phyloP scores from a whole-genome alignment of 37 sponge, comb jelly and placozoan genomes.

The Oopsacas minuta region DNA sequence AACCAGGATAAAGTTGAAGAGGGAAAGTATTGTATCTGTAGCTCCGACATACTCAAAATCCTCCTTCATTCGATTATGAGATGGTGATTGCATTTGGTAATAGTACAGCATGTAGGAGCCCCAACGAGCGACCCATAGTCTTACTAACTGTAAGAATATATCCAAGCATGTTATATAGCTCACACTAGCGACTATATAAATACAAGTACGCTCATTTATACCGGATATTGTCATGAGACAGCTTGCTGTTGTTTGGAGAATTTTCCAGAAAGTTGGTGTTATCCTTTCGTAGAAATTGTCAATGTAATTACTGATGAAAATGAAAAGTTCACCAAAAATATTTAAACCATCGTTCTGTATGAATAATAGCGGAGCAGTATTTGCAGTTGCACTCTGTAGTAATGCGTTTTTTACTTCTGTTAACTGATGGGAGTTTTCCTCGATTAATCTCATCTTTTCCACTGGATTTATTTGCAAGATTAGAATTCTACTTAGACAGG shows the following conservation, averaged over 20 bases:
- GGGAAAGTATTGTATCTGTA: neutral
- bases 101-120: neutral
- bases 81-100: slow-evolving; percentile 19
- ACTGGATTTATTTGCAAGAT: neutral
- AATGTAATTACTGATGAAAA: neutral
- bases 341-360: neutral
- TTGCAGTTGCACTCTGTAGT: neutral
- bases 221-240: neutral
- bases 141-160: neutral
- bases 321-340: neutral
- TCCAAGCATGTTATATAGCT: neutral
- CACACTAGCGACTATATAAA: neutral
- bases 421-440: neutral
- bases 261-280: slow-evolving; percentile 1
- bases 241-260: neutral
- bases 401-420: neutral
- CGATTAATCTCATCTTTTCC: neutral
- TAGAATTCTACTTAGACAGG: neutral
- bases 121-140: neutral
- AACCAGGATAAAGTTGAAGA: slow-evolving; percentile 5
- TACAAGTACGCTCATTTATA: neutral
- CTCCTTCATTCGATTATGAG: neutral
- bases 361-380: neutral
- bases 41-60: slow-evolving; percentile 10
- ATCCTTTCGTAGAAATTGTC: neutral